Conservation (phyloP, 2,113 vertebrate species). For the Zeus faber region DNA sequence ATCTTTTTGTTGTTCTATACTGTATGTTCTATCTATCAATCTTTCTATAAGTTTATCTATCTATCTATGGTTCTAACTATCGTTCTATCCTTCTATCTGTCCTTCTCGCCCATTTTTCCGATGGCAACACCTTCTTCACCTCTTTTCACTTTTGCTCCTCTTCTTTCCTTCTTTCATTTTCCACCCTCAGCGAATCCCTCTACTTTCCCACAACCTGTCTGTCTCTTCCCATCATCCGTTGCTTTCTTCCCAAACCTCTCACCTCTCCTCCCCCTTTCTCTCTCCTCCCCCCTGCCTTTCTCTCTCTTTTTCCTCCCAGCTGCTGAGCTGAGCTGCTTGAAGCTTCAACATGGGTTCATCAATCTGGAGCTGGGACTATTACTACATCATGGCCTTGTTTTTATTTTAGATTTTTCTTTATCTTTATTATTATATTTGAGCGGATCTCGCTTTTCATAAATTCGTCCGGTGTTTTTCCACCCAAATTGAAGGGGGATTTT, state of each 20-base stretch:
- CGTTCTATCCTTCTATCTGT: constrained; percentile 5
- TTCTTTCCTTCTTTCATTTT: background rate
- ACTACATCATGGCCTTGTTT: too few species aligned
- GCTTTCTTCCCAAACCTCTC: background rate
- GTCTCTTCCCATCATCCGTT: constrained; percentile 1
- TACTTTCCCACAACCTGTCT: background rate
- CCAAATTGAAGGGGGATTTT: too few species aligned
- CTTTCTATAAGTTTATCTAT: constrained; percentile 4
- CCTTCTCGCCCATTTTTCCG: too few species aligned
- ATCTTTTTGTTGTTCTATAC: too few species aligned
- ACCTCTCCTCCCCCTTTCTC: background rate
- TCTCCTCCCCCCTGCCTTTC: background rate
- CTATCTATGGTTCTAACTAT: background rate
- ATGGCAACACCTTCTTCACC: background rate
- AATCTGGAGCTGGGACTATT: too few species aligned
- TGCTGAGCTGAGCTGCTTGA: too few species aligned
- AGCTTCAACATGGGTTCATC: too few species aligned
- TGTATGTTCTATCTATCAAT: background rate
- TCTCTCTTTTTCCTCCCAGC: constrained; percentile 1
- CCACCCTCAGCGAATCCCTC: background rate
- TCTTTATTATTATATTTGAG: too few species aligned
- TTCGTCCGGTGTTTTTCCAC: too few species aligned
- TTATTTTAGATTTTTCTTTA: too few species aligned
- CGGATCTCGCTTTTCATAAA: too few species aligned
- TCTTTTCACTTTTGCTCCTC: background rate